Percentiles rank a stretch among this genome's conserved stretches.
These are phyloP conservation scores for Hydrolagus affinis DNA, from an alignment of 2,113 vertebrate species.

Conservation along the genomic window DNA sequence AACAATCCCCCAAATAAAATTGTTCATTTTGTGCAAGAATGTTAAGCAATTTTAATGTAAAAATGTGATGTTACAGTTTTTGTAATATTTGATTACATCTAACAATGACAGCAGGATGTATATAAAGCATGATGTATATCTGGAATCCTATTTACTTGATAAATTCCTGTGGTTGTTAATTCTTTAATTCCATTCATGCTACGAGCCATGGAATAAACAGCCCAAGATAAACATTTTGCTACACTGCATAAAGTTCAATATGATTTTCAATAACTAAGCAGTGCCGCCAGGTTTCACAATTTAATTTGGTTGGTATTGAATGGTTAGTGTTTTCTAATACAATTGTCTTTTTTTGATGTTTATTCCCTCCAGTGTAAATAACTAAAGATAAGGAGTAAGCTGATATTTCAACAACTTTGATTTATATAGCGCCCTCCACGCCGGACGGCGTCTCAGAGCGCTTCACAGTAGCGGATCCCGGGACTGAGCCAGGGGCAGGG, in stretches of 20 bases:
- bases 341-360: neutral
- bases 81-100: neutral
- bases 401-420: no score
- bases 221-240: neutral
- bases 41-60: neutral
- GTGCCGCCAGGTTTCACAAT: neutral
- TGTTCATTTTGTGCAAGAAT: neutral
- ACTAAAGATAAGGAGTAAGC: neutral
- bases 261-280: neutral
- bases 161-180: conserved; percentile 47
- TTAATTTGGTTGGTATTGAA: neutral
- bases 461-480: no score
- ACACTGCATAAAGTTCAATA: neutral
- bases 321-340: neutral
- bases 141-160: conserved; percentile 62
- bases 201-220: conserved; percentile 33
- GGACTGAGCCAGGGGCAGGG: no score
- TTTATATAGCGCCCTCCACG: no score
- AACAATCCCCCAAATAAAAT: no score
- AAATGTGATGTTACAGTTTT: neutral
- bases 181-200: conserved; percentile 42
- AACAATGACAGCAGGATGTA: neutral
- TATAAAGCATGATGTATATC: conserved; percentile 50
- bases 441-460: no score
- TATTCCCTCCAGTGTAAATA: neutral